Conservation (phyloP, 2,113 vertebrate species). For the Typhlomys cinereus region DNA sequence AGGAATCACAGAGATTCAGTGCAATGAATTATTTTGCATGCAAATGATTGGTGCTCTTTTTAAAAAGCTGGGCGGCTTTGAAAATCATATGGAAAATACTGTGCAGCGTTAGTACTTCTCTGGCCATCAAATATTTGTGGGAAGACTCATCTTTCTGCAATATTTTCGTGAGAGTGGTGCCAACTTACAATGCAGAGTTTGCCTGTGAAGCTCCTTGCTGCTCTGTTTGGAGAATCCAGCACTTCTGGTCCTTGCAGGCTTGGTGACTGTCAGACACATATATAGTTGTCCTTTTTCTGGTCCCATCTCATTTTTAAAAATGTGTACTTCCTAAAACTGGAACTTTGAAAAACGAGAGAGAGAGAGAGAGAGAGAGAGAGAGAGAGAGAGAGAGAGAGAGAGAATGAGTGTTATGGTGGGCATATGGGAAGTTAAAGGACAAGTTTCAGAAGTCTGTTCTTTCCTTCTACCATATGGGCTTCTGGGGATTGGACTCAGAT, state of each 20-base stretch:
- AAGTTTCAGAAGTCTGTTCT: too few species aligned
- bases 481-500: not conserved
- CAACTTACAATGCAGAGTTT: not conserved
- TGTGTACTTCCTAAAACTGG: not conserved
- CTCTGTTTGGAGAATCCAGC: not conserved
- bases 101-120: not conserved
- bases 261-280: not conserved
- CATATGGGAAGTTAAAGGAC: too few species aligned
- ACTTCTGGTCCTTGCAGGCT: not conserved
- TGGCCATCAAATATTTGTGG: not conserved
- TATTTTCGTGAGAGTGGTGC: too few species aligned
- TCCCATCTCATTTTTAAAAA: slow-evolving; percentile 25
- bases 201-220: not conserved
- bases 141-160: not conserved
- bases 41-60: not conserved
- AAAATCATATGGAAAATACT: not conserved
- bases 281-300: not conserved
- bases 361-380: too few species aligned
- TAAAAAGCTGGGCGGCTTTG: not conserved
- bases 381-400: too few species aligned
- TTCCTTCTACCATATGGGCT: too few species aligned
- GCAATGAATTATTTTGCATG: not conserved
- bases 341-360: too few species aligned
- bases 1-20: not conserved
- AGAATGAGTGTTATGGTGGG: too few species aligned